A percentile compares a stretch with the other conserved stretches of the same genome.
phyloP scores from a whole-genome alignment of 1,140 invertebrate species.

The Leptinotarsa undecemlineata region DNA sequence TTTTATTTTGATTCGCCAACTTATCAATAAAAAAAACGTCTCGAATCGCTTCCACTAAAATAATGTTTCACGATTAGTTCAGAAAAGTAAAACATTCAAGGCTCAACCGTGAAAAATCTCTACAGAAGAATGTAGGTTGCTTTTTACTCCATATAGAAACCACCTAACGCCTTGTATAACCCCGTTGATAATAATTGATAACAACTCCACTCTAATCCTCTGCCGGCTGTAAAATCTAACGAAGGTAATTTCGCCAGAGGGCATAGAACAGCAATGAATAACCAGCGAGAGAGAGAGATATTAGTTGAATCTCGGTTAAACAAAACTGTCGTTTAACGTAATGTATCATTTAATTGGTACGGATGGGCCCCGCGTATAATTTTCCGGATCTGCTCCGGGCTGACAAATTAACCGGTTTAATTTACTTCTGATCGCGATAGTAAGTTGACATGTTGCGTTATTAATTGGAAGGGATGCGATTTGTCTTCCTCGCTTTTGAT shows the following conservation, averaged over 20 bases:
- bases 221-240: not conserved
- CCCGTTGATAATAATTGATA: no score
- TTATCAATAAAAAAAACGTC: no score
- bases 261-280: not conserved
- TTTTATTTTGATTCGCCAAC: no score
- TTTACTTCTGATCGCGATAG: slow-evolving; percentile 50
- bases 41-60: no score
- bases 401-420: slow-evolving; percentile 49
- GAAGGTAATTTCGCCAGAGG: not conserved
- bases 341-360: slow-evolving; percentile 42
- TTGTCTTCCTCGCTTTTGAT: slow-evolving; percentile 34
- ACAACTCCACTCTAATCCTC: no score
- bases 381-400: slow-evolving; percentile 39
- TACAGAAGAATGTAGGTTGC: no score
- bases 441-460: slow-evolving; percentile 40
- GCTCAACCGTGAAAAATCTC: no score
- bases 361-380: slow-evolving; percentile 36
- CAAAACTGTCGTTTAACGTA: slow-evolving; percentile 28
- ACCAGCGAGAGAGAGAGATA: slow-evolving; percentile 3
- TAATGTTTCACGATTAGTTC: no score
- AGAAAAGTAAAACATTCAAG: no score
- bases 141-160: no score
- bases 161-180: no score
- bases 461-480: slow-evolving; percentile 37
- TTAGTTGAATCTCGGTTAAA: slow-evolving; percentile 19